Evolutionary conservation across 1,140 invertebrate genomes (phyloP).

Genomic region (Drosophila albomicans): DNA sequence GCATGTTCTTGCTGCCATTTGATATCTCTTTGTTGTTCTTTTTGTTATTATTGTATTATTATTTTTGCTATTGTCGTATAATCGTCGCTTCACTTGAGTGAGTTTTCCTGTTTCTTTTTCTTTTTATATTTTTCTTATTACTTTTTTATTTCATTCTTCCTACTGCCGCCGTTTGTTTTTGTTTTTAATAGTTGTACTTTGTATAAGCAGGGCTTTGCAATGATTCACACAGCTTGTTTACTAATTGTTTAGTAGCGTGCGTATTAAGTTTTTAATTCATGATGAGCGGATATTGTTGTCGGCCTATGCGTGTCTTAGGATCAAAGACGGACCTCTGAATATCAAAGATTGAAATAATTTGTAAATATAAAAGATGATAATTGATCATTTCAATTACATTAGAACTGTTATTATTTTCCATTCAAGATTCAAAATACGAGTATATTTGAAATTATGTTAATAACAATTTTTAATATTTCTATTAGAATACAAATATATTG

Average conservation of each 20-base stretch:
- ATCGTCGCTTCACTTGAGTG: conserved; percentile 26
- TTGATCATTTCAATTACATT: neutral
- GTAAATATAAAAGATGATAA: neutral
- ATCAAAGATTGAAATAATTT: too few species aligned
- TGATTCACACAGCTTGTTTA: conserved; percentile 48
- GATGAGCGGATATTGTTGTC: conserved; percentile 29
- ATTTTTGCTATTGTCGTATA: conserved; percentile 20
- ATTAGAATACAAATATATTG: too few species aligned
- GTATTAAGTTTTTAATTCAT: neutral
- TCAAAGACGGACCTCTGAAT: conserved; percentile 10
- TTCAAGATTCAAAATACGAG: too few species aligned
- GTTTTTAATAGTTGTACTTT: conserved; percentile 1
- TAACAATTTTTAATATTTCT: too few species aligned
- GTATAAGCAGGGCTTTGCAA: conserved; percentile 21
- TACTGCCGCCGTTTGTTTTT: conserved; percentile 6
- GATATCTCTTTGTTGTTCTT: conserved; percentile 39
- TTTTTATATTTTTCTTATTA: conserved; percentile 7
- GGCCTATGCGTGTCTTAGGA: conserved; percentile 23
- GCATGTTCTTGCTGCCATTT: conserved; percentile 55
- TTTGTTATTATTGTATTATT: conserved; percentile 11
- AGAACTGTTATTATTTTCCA: too few species aligned
- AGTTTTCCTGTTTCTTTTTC: conserved; percentile 38
- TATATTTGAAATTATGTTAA: too few species aligned
- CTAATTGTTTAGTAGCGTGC: conserved; percentile 38
- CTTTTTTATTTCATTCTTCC: conserved; percentile 7